Base-by-base conservation (phyloP, 1,140 invertebrate species). In the Euwallacea similis region DNA sequence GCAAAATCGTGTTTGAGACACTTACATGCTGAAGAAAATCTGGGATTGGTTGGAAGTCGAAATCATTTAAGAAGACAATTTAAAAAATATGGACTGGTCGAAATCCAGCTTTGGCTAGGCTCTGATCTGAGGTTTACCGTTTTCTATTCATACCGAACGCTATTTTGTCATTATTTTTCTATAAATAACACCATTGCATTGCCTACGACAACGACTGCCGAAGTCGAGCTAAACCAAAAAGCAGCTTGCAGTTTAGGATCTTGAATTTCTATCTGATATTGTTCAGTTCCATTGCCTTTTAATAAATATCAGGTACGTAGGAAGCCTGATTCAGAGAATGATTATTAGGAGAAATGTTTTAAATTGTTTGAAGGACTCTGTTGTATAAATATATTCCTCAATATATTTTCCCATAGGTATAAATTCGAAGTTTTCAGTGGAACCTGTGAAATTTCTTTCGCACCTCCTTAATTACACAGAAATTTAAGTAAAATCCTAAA, bases 81-180 rank as follows among this genome's bases (percentile, higher is more conserved):
- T 33, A 2, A 33, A 33, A 50, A 50, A 50, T 53, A 21, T 64
- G 46, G 47, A 53, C 44, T 33, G 54, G 43, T 42, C 7, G 54
- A 47, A 56, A 56, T 66, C 33, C 54, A 66, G 53, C 64, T 54
- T 66, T 58, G 54, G 64, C 64, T 58, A 66, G 13, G 64, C 64
- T 56, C 47, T 21, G 62, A 65, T 54, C 62, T 54, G 64, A 53
- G 64, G 56, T 66, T 66, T 58, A 66, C 64, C 43, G 64, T 66
- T 66, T 66, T 66, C 64, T 66, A 66, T 66, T 66, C 64, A 66
- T 56, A 56, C 16, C 53, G 64, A 66, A 55, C 64, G 53, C 42
- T 66, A 58, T 66, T 66, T 66, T 66, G 64, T 58, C 64, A 66
- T 66, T 66, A 66, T 66, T 66, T 66, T 66, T 58, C 64, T 66